Conservation (phyloP, 2,888 invertebrate species). For the Kryphioiulus occultus region DNA sequence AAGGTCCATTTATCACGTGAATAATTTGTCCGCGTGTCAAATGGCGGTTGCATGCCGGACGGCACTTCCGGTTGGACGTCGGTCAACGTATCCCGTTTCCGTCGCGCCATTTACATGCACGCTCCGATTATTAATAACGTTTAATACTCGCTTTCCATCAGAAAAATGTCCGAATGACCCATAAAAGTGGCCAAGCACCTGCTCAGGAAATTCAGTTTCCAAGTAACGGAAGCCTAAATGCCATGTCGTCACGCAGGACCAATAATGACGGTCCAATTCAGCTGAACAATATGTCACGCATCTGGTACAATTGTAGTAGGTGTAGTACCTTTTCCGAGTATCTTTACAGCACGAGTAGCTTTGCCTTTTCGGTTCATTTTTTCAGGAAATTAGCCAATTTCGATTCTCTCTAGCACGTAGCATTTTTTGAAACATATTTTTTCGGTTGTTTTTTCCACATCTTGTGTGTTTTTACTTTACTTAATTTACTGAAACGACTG, state of each 20-base stretch:
- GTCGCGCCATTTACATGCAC: conserved; percentile 5
- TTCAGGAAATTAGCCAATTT: too few relatives aligned
- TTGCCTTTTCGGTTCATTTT: too few relatives aligned
- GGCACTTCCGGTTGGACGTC: neutral
- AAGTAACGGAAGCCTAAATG: neutral
- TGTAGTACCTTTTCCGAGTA: too few relatives aligned
- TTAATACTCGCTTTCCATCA: neutral
- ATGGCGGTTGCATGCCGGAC: neutral
- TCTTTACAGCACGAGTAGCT: too few relatives aligned
- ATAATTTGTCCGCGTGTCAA: neutral
- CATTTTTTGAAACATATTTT: too few relatives aligned
- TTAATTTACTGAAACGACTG: too few relatives aligned
- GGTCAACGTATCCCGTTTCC: neutral
- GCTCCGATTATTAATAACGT: neutral
- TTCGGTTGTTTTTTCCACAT: too few relatives aligned
- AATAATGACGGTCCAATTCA: neutral
- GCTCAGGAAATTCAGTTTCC: neutral
- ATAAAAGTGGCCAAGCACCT: neutral
- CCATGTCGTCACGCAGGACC: neutral
- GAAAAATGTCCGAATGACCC: neutral
- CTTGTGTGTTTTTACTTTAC: too few relatives aligned
- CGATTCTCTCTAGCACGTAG: too few relatives aligned
- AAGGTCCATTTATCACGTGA: neutral
- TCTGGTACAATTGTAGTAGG: too few relatives aligned
- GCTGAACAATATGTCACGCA: neutral